Evolutionary conservation across 2,888 invertebrate species (phyloP).

Genomic region (Hecatera dysodea): DNA sequence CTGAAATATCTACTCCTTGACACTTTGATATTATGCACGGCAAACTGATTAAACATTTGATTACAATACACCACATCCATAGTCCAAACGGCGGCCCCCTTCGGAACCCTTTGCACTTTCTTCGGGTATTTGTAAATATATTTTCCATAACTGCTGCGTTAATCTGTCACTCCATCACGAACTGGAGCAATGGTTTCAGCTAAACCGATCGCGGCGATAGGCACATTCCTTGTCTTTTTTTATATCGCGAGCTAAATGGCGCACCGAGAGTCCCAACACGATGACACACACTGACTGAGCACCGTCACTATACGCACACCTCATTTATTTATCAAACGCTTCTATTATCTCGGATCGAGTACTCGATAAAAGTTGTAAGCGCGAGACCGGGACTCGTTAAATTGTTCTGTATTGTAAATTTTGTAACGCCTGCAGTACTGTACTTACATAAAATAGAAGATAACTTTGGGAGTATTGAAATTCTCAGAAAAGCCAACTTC

Average conservation of each 20-base stretch:
- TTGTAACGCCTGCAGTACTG: conserved; percentile 75
- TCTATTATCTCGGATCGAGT: conserved; percentile 65
- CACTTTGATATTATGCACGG: conserved; percentile 82
- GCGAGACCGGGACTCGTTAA: conserved; percentile 68
- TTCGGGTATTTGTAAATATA: conserved; percentile 74
- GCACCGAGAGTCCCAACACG: conserved; percentile 84
- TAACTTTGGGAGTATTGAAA: conserved; percentile 79
- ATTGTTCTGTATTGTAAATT: conserved; percentile 73
- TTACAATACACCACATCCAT: conserved; percentile 83
- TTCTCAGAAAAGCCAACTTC: conserved; percentile 87
- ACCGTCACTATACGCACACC: conserved; percentile 70
- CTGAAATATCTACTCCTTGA: conserved; percentile 76
- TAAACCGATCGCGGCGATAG: conserved; percentile 74
- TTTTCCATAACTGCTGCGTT: conserved; percentile 81
- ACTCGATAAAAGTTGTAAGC: conserved; percentile 64
- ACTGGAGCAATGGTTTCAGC: conserved; percentile 74
- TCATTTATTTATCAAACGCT: conserved; percentile 76
- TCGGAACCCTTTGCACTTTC: conserved; percentile 78
- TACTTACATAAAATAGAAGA: conserved; percentile 87
- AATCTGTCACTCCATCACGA: conserved; percentile 83
- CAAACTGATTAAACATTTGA: conserved; percentile 81
- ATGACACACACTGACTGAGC: conserved; percentile 86
- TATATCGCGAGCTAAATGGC: conserved; percentile 83
- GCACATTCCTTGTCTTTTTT: conserved; percentile 84
- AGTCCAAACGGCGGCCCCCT: conserved; percentile 78